Conservation (phyloP, 2,113 vertebrate genomes). For the Triplophysa siluroides region DNA sequence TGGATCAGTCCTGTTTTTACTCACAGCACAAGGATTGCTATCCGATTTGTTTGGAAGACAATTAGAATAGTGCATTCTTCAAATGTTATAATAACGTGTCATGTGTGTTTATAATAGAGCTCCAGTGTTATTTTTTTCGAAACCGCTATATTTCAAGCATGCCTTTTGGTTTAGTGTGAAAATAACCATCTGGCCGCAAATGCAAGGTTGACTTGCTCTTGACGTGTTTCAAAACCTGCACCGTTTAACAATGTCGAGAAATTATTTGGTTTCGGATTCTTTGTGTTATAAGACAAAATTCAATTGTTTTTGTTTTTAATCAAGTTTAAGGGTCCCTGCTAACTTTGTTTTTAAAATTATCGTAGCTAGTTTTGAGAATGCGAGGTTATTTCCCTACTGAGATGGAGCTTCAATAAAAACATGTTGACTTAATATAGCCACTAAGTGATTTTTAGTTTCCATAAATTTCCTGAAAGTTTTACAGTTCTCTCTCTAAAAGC, state of each 20-base stretch:
- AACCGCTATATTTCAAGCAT: not conserved
- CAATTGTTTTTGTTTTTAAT: not conserved
- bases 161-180: not conserved
- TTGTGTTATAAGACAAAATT: not conserved
- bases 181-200: not conserved
- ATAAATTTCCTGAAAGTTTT: conserved; percentile 3
- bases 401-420: not conserved
- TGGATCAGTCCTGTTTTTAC: not conserved
- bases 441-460: not conserved
- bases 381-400: not conserved
- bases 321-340: not conserved
- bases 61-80: not conserved
- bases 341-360: not conserved
- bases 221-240: conserved; percentile 9
- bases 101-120: conserved; percentile 25
- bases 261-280: not conserved
- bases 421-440: not conserved
- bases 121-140: not conserved
- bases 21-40: not conserved
- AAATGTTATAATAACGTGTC: not conserved
- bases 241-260: not conserved
- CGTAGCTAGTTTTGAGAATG: conserved; percentile 4
- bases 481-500: too few species aligned
- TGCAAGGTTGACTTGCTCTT: not conserved
- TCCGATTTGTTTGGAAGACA: not conserved